A percentile compares a stretch with the other conserved stretches of the same genome.
Conservation (phyloP, 2,797 vertebrate species). For the Alcedo quadribrachys region DNA sequence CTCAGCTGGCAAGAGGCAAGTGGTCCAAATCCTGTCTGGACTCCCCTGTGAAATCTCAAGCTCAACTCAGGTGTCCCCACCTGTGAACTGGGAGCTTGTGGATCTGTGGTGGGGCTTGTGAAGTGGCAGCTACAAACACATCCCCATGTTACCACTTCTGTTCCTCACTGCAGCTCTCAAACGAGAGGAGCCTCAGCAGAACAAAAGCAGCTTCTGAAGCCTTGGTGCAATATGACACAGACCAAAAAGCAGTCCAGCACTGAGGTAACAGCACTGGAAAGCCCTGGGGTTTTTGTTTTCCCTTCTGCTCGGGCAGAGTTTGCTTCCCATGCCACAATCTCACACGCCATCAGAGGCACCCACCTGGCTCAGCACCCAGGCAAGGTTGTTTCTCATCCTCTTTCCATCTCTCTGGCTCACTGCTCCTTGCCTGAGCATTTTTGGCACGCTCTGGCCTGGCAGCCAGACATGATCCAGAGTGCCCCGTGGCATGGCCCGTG, state of each 20-base stretch:
- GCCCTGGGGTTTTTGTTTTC: background rate
- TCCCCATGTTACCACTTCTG: accelerated
- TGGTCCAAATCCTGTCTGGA: background rate
- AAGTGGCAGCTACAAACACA: background rate
- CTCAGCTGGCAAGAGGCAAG: accelerated
- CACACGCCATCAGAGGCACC: background rate
- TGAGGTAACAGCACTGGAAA: background rate
- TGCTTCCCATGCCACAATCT: background rate
- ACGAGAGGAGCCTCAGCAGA: background rate
- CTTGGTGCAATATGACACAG: background rate
- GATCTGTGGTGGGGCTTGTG: background rate
- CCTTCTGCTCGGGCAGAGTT: background rate
- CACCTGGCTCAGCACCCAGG: background rate
- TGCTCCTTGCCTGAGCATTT: background rate
- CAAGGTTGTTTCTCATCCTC: background rate
- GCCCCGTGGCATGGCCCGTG: accelerated
- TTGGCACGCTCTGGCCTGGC: background rate
- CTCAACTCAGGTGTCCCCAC: background rate
- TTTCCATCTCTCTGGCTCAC: background rate
- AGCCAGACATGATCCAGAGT: background rate
- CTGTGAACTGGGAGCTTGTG: background rate
- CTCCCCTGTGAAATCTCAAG: background rate
- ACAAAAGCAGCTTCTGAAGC: background rate
- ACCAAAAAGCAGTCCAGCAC: background rate
- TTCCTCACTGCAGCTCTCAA: background rate